Conservation (phyloP, 2,797 vertebrate genomes). For the Bryconaethiops microstoma region DNA sequence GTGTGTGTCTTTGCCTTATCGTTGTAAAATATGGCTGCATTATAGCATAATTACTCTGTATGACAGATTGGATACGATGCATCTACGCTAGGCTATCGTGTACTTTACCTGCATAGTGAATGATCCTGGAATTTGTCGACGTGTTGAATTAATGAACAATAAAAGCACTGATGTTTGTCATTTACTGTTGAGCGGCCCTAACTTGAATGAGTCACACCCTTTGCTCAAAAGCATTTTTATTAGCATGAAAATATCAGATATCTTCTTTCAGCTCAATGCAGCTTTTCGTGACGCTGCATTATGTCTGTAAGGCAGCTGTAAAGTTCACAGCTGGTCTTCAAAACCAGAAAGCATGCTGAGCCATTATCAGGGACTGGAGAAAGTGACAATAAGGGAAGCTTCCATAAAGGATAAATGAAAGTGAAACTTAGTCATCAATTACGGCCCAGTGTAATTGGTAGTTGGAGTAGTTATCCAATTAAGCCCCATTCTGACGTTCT, state of each 20-base stretch:
- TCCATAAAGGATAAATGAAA: slow-evolving; percentile 41
- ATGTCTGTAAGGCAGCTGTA: background rate
- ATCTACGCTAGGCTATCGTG: slow-evolving; percentile 11
- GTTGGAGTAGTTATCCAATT: slow-evolving; percentile 55
- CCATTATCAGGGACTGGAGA: slow-evolving; percentile 33
- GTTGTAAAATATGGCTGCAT: slow-evolving; percentile 12
- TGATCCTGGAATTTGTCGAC: background rate
- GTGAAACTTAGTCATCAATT: slow-evolving; percentile 53
- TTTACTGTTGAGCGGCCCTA: background rate
- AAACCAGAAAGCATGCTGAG: background rate
- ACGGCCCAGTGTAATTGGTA: slow-evolving; percentile 48
- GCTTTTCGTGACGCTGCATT: background rate
- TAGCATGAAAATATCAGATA: background rate
- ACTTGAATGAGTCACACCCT: background rate
- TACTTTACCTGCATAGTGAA: slow-evolving; percentile 6
- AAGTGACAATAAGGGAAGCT: slow-evolving; percentile 7
- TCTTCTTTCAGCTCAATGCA: background rate
- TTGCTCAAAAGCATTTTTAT: slow-evolving; percentile 1
- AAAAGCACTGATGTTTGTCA: slow-evolving; percentile 15
- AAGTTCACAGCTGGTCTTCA: slow-evolving; percentile 22
- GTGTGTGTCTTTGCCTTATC: slow-evolving; percentile 24
- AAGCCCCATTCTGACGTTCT: slow-evolving; percentile 48
- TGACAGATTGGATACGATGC: background rate
- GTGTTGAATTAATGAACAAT: slow-evolving; percentile 22
- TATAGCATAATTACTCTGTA: background rate